A percentile compares a stretch with the other conserved stretches of the same genome.
Evolutionary conservation across 2,113 vertebrate genomes (phyloP).

Genomic region (rabbit (Oryctolagus cuniculus)): DNA sequence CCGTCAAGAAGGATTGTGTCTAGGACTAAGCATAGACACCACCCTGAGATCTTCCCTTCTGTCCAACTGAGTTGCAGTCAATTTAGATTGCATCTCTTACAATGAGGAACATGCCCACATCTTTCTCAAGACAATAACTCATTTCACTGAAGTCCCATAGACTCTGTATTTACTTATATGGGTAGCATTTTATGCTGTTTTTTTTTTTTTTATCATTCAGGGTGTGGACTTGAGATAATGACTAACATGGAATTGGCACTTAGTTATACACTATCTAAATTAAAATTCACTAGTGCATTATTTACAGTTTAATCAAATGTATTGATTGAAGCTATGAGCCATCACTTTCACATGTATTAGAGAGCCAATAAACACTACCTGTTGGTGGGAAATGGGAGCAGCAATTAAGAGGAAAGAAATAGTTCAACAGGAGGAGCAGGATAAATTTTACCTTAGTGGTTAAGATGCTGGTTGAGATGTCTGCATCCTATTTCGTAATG

Average conservation of each 20-base stretch:
- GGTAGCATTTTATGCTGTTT: not conserved
- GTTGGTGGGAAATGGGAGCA: not conserved
- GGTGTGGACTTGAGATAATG: not conserved
- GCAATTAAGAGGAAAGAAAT: constrained; percentile 4
- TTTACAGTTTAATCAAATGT: not conserved
- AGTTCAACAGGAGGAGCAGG: not conserved
- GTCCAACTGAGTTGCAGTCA: not conserved
- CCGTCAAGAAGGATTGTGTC: not conserved
- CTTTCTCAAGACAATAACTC: not conserved
- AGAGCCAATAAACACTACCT: not conserved
- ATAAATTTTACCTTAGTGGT: no score
- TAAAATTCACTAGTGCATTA: not conserved
- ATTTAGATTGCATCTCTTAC: not conserved
- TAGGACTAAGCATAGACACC: not conserved
- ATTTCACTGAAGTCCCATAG: not conserved
- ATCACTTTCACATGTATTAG: not conserved
- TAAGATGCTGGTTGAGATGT: no score
- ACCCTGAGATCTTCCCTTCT: not conserved
- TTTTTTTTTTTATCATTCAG: not conserved
- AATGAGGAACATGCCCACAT: not conserved
- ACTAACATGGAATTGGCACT: not conserved
- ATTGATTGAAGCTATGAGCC: not conserved
- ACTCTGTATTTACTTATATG: not conserved
- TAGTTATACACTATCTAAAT: not conserved
- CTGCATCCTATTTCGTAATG: no score